phyloP scores from a whole-genome alignment of 2,113 vertebrate species.

The Hiodon tergisus region DNA sequence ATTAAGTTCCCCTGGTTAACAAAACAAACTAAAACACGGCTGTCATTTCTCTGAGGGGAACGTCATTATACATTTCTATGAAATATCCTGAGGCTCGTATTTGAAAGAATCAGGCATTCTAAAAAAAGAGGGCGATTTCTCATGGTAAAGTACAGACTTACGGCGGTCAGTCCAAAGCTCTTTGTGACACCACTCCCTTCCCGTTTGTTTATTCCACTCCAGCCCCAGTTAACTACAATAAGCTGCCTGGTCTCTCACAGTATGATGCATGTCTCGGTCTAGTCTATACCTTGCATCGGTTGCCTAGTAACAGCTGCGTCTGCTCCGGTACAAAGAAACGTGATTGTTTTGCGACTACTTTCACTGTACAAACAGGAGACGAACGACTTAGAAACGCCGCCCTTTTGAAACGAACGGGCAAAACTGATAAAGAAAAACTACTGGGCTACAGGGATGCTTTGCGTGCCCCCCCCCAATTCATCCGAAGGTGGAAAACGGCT shows the following conservation, averaged over 20 bases:
- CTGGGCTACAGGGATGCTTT: too few relatives aligned
- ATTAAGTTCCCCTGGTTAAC: background rate
- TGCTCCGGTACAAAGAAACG: conserved; percentile 39
- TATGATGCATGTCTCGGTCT: conserved; percentile 31
- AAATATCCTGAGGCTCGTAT: conserved; percentile 12
- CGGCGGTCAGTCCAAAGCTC: conserved; percentile 40
- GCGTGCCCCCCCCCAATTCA: too few relatives aligned
- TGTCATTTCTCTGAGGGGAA: background rate
- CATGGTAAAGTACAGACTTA: conserved; percentile 62
- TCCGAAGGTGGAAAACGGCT: too few relatives aligned
- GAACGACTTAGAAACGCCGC: conserved; percentile 38
- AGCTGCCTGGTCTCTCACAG: conserved; percentile 57
- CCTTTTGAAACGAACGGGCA: too few relatives aligned
- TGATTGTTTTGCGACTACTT: conserved; percentile 52
- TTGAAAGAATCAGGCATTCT: conserved; percentile 23
- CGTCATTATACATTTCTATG: conserved; percentile 27
- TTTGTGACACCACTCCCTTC: conserved; percentile 36
- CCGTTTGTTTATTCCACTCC: conserved; percentile 19
- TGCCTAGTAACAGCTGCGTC: conserved; percentile 47
- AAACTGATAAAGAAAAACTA: too few relatives aligned
- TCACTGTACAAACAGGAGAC: conserved; percentile 52
- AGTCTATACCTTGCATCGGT: conserved; percentile 33
- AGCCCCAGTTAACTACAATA: conserved; percentile 35
- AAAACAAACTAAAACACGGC: background rate
- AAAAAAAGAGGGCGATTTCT: conserved; percentile 20